Conservation (phyloP, 2,888 invertebrate genomes). For the Eristalis pertinax region DNA sequence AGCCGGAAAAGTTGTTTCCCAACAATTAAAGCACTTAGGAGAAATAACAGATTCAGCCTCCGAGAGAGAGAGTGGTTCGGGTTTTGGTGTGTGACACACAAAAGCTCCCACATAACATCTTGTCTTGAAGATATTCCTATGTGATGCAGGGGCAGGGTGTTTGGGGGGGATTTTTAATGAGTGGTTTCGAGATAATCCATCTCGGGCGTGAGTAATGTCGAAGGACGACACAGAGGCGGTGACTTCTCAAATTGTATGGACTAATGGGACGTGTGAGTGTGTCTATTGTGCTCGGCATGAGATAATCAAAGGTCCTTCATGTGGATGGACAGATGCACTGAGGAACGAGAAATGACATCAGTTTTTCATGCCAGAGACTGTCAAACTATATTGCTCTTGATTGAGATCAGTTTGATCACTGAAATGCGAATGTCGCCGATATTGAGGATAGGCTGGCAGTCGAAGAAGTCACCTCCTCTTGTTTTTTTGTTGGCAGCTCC, state of each 20-base stretch:
- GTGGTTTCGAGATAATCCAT: neutral
- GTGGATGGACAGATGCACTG: too few species aligned
- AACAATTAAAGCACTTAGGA: slow-evolving; percentile 45
- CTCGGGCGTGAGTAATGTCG: neutral
- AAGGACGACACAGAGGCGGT: neutral
- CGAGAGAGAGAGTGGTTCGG: neutral
- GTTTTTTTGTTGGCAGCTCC: too few species aligned
- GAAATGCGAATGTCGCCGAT: too few species aligned
- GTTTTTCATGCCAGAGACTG: too few species aligned
- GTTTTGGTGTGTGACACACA: neutral
- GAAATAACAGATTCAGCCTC: slow-evolving; percentile 8
- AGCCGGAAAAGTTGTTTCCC: slow-evolving; percentile 16
- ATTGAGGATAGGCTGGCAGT: too few species aligned
- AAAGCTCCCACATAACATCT: neutral
- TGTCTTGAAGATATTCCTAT: neutral
- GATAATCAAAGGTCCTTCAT: neutral
- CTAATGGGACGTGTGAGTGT: neutral
- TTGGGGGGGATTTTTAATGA: neutral
- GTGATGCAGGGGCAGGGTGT: neutral
- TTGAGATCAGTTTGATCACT: too few species aligned
- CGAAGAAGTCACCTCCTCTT: too few species aligned
- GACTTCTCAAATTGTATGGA: neutral
- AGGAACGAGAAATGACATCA: too few species aligned
- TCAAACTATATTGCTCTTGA: too few species aligned
- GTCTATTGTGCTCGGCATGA: neutral